phyloP scores from a whole-genome alignment of 2,888 invertebrate genomes.

The Pyralis farinalis region DNA sequence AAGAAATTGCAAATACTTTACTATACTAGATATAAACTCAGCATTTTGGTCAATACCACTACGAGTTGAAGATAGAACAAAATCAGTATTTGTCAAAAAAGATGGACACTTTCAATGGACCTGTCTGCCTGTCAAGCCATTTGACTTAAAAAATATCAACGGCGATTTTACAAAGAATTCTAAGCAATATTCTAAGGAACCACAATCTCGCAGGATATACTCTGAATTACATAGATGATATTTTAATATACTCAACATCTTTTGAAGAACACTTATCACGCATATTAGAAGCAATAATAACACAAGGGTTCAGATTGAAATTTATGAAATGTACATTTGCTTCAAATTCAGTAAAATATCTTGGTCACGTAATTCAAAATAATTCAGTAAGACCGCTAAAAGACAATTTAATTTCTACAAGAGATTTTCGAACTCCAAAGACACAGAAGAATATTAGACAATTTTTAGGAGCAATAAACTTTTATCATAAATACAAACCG shows the following conservation, averaged over 20 bases:
- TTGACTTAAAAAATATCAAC: conserved; percentile 41
- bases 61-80: conserved; percentile 29
- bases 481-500: conserved; percentile 16
- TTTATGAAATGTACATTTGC: conserved; percentile 22
- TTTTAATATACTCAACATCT: conserved; percentile 23
- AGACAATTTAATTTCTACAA: conserved; percentile 12
- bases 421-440: conserved; percentile 19
- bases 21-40: conserved; percentile 39
- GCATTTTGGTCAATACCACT: conserved; percentile 46
- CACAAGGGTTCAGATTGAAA: conserved; percentile 23
- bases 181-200: conserved; percentile 23
- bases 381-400: conserved; percentile 15
- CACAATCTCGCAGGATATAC: conserved; percentile 5
- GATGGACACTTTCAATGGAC: conserved; percentile 34
- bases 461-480: conserved; percentile 17
- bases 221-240: conserved; percentile 11
- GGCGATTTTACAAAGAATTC: conserved; percentile 42
- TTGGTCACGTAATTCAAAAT: conserved; percentile 20
- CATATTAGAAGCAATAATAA: conserved; percentile 19
- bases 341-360: conserved; percentile 12
- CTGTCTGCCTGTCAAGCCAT: conserved; percentile 40
- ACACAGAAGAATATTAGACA: conserved; percentile 23
- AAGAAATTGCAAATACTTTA: conserved; percentile 37
- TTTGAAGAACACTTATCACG: conserved; percentile 22
- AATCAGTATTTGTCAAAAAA: conserved; percentile 30